phyloP scores from a whole-genome alignment of 1,140 invertebrate genomes.

The Chironomus tepperi region DNA sequence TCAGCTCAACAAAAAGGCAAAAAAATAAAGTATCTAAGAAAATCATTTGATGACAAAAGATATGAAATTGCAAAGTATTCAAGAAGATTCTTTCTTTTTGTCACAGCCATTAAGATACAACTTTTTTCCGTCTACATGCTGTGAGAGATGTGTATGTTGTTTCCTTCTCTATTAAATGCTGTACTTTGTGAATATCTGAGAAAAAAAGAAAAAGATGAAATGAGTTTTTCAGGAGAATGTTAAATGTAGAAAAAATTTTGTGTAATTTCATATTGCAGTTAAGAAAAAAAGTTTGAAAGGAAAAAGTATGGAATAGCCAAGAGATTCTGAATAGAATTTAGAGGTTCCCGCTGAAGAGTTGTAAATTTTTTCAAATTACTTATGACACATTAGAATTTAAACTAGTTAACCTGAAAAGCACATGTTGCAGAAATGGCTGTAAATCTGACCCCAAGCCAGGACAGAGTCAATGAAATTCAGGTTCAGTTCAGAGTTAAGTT shows the following conservation, averaged over 20 bases:
- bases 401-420: no score
- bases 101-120: conserved; percentile 6
- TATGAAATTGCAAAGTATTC: background rate
- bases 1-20: background rate
- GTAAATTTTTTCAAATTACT: no score
- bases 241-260: background rate
- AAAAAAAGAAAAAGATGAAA: no score
- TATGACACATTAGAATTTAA: no score
- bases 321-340: no score
- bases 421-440: no score
- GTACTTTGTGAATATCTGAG: background rate
- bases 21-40: background rate
- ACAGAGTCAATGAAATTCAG: no score
- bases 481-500: no score
- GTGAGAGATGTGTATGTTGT: background rate
- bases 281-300: background rate
- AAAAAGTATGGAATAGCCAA: no score
- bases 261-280: conserved; percentile 1
- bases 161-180: background rate
- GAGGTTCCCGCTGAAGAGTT: no score
- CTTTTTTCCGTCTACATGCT: conserved; percentile 5
- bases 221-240: background rate
- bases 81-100: background rate
- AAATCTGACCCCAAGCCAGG: no score
- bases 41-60: background rate